Conservation (phyloP, 2,113 vertebrate genomes). For the Protobothrops flavoviridis region DNA sequence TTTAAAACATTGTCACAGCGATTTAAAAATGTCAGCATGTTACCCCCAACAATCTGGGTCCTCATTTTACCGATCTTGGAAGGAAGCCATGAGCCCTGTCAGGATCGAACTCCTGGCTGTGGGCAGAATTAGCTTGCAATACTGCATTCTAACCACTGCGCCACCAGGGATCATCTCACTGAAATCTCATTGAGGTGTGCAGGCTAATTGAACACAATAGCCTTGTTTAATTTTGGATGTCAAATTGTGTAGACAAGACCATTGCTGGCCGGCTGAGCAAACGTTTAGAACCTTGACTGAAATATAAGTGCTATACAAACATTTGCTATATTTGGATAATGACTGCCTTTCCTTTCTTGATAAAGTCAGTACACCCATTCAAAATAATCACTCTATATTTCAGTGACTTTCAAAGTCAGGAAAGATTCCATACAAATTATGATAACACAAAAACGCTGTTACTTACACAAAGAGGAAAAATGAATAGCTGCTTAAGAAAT, state of each 20-base stretch:
- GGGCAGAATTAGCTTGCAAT: neutral
- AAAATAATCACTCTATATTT: neutral
- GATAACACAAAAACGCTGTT: neutral
- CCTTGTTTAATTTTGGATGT: neutral
- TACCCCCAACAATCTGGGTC: neutral
- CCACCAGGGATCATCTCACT: neutral
- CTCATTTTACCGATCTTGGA: neutral
- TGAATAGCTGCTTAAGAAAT: neutral
- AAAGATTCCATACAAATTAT: neutral
- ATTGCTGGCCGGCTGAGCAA: neutral
- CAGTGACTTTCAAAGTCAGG: neutral
- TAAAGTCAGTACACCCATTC: neutral
- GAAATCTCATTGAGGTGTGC: neutral
- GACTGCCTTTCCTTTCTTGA: neutral
- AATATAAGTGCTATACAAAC: neutral
- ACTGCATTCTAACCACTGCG: neutral
- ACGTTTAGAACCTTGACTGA: neutral
- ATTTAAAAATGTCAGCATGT: neutral
- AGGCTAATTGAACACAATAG: neutral
- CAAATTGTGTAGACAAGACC: neutral
- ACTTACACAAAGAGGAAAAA: neutral
- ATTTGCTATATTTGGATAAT: neutral
- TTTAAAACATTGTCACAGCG: neutral
- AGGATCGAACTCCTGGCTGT: neutral
- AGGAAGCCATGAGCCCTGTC: neutral